Percentiles rank a stretch among this genome's conserved stretches.
These are phyloP conservation scores for Eriocheir sinensis DNA, from an alignment of 1,140 invertebrate genomes.

Conservation along the genomic window DNA sequence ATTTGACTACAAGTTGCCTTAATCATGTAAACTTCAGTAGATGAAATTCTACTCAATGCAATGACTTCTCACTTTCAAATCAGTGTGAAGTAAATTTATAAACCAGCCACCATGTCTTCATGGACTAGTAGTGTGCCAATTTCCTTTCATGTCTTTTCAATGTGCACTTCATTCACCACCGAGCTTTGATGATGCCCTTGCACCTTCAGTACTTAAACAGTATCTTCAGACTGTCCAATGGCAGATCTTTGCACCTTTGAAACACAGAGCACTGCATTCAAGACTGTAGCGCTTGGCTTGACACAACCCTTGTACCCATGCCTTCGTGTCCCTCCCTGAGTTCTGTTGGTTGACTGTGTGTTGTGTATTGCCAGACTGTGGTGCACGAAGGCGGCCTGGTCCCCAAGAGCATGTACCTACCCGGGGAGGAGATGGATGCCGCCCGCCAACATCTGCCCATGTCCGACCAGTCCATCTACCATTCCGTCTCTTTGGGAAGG, in stretches of 20 bases:
- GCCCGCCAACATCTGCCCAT: conserved; percentile 81
- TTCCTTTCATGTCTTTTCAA: not conserved
- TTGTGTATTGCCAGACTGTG: conserved; percentile 71
- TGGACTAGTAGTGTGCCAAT: not conserved
- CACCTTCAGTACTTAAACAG: not conserved
- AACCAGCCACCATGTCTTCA: not conserved
- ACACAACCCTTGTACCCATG: not conserved
- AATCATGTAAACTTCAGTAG: not conserved
- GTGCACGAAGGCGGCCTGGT: conserved; percentile 91
- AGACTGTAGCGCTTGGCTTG: not conserved
- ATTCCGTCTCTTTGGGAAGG: conserved; percentile 86
- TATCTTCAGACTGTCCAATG: not conserved
- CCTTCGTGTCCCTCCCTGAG: not conserved
- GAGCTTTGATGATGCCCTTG: not conserved
- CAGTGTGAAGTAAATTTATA: not conserved
- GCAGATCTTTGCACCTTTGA: not conserved
- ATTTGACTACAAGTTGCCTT: not conserved
- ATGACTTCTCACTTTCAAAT: not conserved
- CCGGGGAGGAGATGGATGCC: conserved; percentile 86
- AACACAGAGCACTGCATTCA: too few relatives aligned
- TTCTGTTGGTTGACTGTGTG: not conserved
- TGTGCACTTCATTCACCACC: not conserved
- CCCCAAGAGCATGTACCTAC: conserved; percentile 93
- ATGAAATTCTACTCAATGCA: too few relatives aligned
- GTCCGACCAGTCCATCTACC: conserved; percentile 88